Evolutionary conservation across 1,140 invertebrate species (phyloP).

Genomic region (Anoplolepis gracilipes): DNA sequence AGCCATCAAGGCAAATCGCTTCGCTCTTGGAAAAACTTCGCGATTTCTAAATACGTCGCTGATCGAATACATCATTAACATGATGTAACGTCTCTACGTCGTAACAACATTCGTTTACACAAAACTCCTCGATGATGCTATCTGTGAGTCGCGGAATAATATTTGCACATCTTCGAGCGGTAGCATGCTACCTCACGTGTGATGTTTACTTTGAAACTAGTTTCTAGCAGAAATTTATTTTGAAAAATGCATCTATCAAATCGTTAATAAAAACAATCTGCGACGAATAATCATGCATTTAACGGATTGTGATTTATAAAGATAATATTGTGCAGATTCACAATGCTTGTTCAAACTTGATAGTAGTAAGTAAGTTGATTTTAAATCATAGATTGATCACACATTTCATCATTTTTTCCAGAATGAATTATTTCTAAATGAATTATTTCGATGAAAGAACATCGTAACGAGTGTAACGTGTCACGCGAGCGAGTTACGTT

Average conservation of each 20-base stretch:
- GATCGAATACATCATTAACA: conserved; percentile 44
- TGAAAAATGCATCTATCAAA: too few relatives aligned
- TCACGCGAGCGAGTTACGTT: conserved; percentile 8
- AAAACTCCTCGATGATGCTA: conserved; percentile 41
- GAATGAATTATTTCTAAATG: conserved; percentile 16
- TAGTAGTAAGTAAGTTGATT: neutral
- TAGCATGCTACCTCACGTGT: neutral
- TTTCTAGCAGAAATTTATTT: conserved; percentile 22
- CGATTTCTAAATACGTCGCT: conserved; percentile 77
- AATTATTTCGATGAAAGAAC: conserved; percentile 18
- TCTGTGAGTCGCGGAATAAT: conserved; percentile 15
- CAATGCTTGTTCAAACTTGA: neutral
- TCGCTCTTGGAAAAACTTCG: neutral
- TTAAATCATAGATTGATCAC: neutral
- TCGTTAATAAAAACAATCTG: neutral
- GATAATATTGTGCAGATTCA: neutral
- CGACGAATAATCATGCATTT: neutral
- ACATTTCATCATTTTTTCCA: conserved; percentile 18
- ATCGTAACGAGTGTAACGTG: neutral
- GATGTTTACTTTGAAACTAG: conserved; percentile 40
- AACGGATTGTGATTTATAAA: neutral
- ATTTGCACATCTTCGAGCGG: conserved; percentile 47
- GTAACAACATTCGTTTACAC: conserved; percentile 57
- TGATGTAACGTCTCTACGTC: conserved; percentile 51
- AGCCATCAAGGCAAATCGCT: conserved; percentile 36